phyloP scores from a whole-genome alignment of 2,888 invertebrate genomes.

The Lepetodrilus schrolli region DNA sequence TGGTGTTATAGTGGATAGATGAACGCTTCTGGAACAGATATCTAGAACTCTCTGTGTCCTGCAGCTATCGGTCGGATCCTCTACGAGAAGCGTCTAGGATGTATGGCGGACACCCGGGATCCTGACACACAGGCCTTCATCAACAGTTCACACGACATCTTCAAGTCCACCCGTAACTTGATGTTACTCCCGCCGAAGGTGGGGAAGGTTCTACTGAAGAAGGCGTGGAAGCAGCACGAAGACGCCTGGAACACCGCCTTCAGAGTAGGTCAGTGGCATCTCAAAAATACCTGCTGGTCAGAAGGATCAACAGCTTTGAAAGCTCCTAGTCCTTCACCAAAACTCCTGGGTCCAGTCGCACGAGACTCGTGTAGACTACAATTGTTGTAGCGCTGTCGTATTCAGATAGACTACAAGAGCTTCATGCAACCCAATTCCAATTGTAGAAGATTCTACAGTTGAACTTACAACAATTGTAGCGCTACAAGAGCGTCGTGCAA shows the following conservation, averaged over 20 bases:
- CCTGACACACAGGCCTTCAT: constrained; percentile 36
- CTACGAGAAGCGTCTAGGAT: constrained; percentile 42
- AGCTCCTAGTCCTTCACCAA: too few species aligned
- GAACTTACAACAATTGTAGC: too few species aligned
- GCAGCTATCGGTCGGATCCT: constrained; percentile 42
- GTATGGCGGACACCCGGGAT: constrained; percentile 32
- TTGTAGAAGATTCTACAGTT: too few species aligned
- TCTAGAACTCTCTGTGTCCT: background rate
- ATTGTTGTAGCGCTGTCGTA: too few species aligned
- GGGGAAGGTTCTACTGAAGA: constrained; percentile 25
- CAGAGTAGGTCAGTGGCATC: constrained; percentile 29
- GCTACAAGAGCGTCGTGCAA: too few species aligned
- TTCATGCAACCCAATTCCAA: too few species aligned
- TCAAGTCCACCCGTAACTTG: constrained; percentile 28
- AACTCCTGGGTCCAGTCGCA: too few species aligned
- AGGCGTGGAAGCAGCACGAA: constrained; percentile 34
- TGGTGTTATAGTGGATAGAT: too few species aligned
- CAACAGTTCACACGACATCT: constrained; percentile 37
- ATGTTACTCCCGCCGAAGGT: constrained; percentile 30
- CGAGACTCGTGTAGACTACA: too few species aligned
- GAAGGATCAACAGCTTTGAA: too few species aligned
- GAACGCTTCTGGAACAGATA: background rate
- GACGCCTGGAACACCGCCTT: constrained; percentile 39
- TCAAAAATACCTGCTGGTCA: too few species aligned
- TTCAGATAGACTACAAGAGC: too few species aligned